Percentiles rank a stretch among this genome's conserved stretches.
phyloP scores from a whole-genome alignment of 2,797 vertebrate species.

The Pachyuromys duprasi region DNA sequence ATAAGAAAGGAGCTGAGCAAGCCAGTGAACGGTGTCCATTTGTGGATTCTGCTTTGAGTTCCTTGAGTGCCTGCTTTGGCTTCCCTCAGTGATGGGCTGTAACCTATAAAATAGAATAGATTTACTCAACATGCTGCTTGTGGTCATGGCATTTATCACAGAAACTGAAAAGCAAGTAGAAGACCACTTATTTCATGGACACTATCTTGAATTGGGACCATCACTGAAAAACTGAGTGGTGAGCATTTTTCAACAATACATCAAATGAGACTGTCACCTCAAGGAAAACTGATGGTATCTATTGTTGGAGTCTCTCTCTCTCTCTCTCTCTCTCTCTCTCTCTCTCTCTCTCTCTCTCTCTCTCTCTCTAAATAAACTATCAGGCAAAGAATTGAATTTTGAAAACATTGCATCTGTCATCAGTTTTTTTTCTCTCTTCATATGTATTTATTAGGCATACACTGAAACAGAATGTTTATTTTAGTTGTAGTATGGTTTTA shows the following conservation, averaged over 20 bases:
- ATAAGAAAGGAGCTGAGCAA: neutral
- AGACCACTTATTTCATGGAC: neutral
- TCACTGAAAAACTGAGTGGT: neutral
- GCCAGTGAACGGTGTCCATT: neutral
- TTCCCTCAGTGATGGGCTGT: neutral
- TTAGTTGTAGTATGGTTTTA: too few relatives aligned
- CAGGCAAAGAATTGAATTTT: conserved; percentile 20
- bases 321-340: too few relatives aligned
- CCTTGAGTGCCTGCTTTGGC: neutral
- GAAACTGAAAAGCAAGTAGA: neutral
- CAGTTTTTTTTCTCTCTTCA: too few relatives aligned
- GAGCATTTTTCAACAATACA: neutral
- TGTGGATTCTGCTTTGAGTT: neutral
- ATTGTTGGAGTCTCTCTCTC: neutral
- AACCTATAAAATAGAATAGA: neutral
- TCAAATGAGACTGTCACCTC: neutral
- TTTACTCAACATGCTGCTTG: too few relatives aligned
- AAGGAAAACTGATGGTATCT: neutral
- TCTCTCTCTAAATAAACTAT: neutral
- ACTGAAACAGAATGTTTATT: too few relatives aligned
- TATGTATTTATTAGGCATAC: too few relatives aligned
- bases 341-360: neutral
- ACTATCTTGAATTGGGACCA: neutral
- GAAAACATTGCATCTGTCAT: neutral
- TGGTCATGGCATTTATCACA: neutral